Evolutionary conservation across 2,888 invertebrate genomes (phyloP), one percentile per base, ranked within the genome.

Genomic region (Chaitophorus viminalis): DNA sequence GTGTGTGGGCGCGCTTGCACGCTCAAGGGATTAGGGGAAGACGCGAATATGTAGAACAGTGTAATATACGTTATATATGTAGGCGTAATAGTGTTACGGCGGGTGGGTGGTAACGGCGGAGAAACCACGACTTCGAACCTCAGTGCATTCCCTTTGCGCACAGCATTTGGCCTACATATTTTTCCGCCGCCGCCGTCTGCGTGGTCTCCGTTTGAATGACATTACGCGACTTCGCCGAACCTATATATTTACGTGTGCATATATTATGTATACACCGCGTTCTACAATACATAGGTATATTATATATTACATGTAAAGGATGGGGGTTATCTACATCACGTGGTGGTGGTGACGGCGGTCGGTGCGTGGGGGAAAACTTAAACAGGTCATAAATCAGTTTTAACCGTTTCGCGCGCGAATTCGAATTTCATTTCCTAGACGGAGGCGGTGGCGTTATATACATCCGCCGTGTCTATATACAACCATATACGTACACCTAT

Each of bases 381-480:
- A 70, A 70, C 70, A 29, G 70, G 70, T 70, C 70, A 70, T 70
- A 70, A 70, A 70, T 70, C 70, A 31, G 70, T 70, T 70, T 70
- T 70, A 70, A 70, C 70, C 70, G 70, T n/a, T 29, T 31, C 70
- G 29, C 17, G 29, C 17, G 70, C 29, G 29, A 29, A 70, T 29
- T 29, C 70, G 70, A 70, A 70, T 70, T 29, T 17, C 29, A 70
- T 70, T 70, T 70, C 3, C 31, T 60, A 60, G 60, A 25, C 4
- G 60, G 5, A 0, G 6, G 60, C 4, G 60, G 60, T 21, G 25
- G 25, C n/a, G n/a, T n/a, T n/a, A n/a, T n/a, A n/a, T n/a, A n/a
- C n/a, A n/a, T n/a, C n/a, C n/a, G n/a, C n/a, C n/a, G n/a, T n/a
- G n/a, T n/a, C n/a, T n/a, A n/a, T n/a, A n/a, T n/a, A n/a, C n/a